A percentile compares a stretch with the other conserved stretches of the same genome.
phyloP scores from a whole-genome alignment of 1,140 invertebrate species.

The Lucilia cuprina region DNA sequence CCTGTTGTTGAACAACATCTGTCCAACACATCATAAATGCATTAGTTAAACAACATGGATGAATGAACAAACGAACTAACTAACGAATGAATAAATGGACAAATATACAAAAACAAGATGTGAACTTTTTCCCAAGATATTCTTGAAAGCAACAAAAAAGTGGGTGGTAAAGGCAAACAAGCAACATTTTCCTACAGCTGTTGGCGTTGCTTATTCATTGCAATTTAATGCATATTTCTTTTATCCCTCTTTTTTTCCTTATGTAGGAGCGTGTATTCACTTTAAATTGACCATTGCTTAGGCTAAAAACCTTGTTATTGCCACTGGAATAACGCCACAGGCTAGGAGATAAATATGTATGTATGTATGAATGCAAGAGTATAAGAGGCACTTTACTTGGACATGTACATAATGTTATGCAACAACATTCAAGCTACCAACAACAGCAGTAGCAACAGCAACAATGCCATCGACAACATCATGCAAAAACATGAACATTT shows the following conservation, averaged over 20 bases:
- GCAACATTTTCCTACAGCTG: not conserved
- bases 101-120: not conserved
- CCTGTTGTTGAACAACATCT: slow-evolving; percentile 12
- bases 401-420: not conserved
- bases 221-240: not conserved
- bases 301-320: not conserved
- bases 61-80: not conserved
- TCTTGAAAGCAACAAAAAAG: not conserved
- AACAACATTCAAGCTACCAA: slow-evolving; percentile 41
- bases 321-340: not conserved
- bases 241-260: not conserved
- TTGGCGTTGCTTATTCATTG: not conserved
- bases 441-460: slow-evolving; percentile 56
- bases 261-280: not conserved
- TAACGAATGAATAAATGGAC: too few species aligned
- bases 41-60: slow-evolving; percentile 38
- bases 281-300: slow-evolving; percentile 21
- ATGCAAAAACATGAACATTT: slow-evolving; percentile 36
- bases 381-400: not conserved
- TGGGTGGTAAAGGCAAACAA: not conserved
- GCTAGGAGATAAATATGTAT: not conserved
- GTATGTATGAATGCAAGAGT: too few species aligned
- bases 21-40: slow-evolving; percentile 41
- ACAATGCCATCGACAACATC: slow-evolving; percentile 36
- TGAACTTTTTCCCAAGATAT: not conserved